Evolutionary conservation across 2,888 invertebrate species (phyloP).

Genomic region (Zaprionus bogoriensis): DNA sequence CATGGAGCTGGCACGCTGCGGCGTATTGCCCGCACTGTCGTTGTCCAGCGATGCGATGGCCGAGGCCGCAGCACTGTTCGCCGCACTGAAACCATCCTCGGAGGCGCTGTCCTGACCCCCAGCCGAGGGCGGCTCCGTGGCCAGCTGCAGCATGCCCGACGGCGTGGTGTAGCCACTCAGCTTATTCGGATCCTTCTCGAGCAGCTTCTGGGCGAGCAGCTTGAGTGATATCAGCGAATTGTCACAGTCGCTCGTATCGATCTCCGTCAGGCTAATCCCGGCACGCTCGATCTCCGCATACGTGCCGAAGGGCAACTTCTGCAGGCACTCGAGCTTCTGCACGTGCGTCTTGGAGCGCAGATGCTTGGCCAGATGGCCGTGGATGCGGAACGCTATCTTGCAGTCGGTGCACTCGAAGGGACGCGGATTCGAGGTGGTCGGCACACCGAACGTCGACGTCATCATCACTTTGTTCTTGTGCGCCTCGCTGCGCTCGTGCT

Average conservation of each 20-base stretch:
- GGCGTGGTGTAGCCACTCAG: constrained; percentile 84
- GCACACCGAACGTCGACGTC: constrained; percentile 92
- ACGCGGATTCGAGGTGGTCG: constrained; percentile 94
- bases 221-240: constrained; percentile 95
- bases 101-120: constrained; percentile 80
- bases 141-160: constrained; percentile 73
- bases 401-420: constrained; percentile 98
- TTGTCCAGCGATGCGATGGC: constrained; percentile 80
- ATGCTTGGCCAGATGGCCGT: constrained; percentile 98
- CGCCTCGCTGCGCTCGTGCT: constrained; percentile 95
- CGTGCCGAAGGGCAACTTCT: constrained; percentile 96
- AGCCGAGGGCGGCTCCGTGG: constrained; percentile 55
- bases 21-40: constrained; percentile 79
- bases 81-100: constrained; percentile 81
- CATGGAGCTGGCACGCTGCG: constrained; percentile 75
- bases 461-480: constrained; percentile 96
- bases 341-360: constrained; percentile 98
- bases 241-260: constrained; percentile 98
- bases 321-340: constrained; percentile 95
- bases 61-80: constrained; percentile 76
- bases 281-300: constrained; percentile 96
- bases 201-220: constrained; percentile 90
- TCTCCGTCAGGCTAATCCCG: constrained; percentile 94
- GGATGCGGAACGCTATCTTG: constrained; percentile 97
- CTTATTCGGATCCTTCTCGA: constrained; percentile 91